Conservation (phyloP, 2,113 vertebrate genomes). For the Crocuta crocuta region DNA sequence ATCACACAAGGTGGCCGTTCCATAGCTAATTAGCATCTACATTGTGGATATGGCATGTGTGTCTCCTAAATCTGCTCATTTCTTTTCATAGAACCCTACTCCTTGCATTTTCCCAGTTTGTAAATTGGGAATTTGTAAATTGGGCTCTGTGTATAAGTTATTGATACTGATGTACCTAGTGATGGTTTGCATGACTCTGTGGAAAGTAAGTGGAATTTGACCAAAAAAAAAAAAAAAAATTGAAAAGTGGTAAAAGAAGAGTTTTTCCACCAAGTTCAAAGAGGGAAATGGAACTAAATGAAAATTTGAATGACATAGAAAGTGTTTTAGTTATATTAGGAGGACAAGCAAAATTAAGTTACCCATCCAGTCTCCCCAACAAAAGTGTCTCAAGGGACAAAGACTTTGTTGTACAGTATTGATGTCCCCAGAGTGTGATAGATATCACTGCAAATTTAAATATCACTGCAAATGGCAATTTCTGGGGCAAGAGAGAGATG, state of each 20-base stretch:
- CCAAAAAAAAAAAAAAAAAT: not conserved
- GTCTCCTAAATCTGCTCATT: not conserved
- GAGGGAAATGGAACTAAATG: not conserved
- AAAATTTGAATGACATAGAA: not conserved
- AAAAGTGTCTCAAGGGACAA: not conserved
- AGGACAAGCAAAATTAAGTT: not conserved
- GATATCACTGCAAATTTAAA: not conserved
- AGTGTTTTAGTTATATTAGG: not conserved
- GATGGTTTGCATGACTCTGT: not conserved
- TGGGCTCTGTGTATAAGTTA: not conserved
- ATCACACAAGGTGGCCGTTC: not conserved
- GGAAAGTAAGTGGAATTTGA: constrained; percentile 29
- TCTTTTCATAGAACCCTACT: not conserved
- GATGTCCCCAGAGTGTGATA: not conserved
- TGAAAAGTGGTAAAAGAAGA: not conserved
- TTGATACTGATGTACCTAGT: not conserved
- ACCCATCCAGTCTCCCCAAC: not conserved
- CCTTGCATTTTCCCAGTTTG: not conserved
- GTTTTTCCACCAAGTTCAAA: not conserved
- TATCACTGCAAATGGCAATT: not conserved
- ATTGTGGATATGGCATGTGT: not conserved
- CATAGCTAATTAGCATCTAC: not conserved
- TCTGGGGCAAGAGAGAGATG: not conserved
- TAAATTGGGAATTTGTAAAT: not conserved
- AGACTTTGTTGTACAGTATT: not conserved